Evolutionary conservation across 2,797 vertebrate species (phyloP).

Genomic region (Lophotriccus pileatus): DNA sequence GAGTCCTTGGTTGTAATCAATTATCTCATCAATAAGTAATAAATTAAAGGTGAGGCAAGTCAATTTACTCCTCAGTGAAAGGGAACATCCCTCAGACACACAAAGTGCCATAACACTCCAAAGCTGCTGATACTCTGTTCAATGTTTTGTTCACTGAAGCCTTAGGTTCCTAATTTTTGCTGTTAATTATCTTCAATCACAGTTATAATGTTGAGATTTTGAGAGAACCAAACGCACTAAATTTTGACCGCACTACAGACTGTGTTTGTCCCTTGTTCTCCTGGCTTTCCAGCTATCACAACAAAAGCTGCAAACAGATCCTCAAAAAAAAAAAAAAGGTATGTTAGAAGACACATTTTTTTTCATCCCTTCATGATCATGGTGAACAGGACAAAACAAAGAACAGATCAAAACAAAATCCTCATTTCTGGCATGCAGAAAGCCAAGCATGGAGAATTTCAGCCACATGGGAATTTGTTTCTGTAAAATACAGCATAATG

Average conservation of each 20-base stretch:
- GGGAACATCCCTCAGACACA: background rate
- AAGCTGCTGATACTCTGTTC: background rate
- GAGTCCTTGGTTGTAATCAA: background rate
- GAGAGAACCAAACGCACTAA: background rate
- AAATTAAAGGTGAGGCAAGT: background rate
- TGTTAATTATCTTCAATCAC: background rate
- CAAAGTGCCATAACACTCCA: background rate
- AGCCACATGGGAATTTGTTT: background rate
- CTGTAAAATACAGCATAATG: conserved; percentile 1
- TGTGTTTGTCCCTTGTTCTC: background rate
- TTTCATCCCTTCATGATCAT: background rate
- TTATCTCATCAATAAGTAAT: background rate
- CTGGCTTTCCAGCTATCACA: background rate
- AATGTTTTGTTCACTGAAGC: background rate
- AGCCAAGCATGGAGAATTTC: background rate
- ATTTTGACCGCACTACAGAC: accelerated
- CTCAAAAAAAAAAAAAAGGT: background rate
- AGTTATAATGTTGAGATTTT: background rate
- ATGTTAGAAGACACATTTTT: background rate
- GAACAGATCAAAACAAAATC: background rate
- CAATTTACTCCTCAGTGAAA: background rate
- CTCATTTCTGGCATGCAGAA: background rate
- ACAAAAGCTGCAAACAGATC: background rate
- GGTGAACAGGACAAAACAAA: background rate
- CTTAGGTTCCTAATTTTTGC: accelerated